Conservation (phyloP, 2,113 vertebrate genomes). For the Machaerirhynchus nigripectus region DNA sequence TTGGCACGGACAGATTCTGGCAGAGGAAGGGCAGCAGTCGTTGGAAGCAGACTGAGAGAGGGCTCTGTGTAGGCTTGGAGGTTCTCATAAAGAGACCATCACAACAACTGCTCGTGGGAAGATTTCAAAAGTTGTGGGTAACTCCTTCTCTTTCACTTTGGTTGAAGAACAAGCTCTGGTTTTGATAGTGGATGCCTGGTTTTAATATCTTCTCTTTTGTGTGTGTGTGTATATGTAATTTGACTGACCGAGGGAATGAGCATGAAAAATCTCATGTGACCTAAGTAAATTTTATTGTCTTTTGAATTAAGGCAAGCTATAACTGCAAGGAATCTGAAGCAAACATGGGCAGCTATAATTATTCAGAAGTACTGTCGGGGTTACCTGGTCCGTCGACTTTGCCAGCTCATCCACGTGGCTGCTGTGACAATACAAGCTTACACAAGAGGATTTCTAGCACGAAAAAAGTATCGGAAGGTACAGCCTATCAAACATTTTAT, state of each 20-base stretch:
- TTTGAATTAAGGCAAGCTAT: slow-evolving; percentile 80
- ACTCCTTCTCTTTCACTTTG: not conserved
- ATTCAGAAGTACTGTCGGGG: slow-evolving; percentile 89
- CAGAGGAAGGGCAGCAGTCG: not conserved
- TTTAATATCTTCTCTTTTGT: not conserved
- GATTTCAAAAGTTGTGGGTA: not conserved
- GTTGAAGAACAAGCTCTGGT: not conserved
- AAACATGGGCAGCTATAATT: slow-evolving; percentile 86
- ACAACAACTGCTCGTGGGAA: not conserved
- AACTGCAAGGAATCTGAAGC: slow-evolving; percentile 81
- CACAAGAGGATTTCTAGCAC: slow-evolving; percentile 85
- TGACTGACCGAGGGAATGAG: not conserved
- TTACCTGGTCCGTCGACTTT: slow-evolving; percentile 81
- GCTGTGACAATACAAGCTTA: slow-evolving; percentile 89
- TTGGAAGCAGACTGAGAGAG: not conserved
- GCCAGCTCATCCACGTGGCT: slow-evolving; percentile 81
- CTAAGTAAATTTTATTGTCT: not conserved
- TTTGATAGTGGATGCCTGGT: not conserved
- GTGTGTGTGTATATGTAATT: not conserved
- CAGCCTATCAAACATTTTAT: not conserved
- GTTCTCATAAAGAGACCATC: not conserved
- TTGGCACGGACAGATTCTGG: not conserved
- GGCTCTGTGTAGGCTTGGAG: not conserved
- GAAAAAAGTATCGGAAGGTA: slow-evolving; percentile 87
- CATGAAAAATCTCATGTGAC: not conserved